Percentiles rank a stretch among this genome's conserved stretches.
Conservation (phyloP, 2,888 invertebrate species). For the Cheilosia vulpina region DNA sequence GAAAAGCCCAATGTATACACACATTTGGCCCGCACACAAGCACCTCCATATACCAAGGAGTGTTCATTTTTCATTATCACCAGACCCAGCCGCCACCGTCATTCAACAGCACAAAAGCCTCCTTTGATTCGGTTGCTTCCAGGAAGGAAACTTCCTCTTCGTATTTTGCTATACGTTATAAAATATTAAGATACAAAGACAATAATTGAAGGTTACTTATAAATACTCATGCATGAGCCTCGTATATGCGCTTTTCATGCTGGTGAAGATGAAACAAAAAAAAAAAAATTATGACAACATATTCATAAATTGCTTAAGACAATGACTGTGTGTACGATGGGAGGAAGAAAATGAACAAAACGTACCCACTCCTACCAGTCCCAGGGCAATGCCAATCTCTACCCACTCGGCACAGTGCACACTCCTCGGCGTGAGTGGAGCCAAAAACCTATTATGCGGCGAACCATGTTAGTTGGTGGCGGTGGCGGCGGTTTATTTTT, state of each 20-base stretch:
- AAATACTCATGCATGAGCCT: slow-evolving; percentile 8
- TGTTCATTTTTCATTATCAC: slow-evolving; percentile 57
- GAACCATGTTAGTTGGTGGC: slow-evolving; percentile 56
- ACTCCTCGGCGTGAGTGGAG: slow-evolving; percentile 27
- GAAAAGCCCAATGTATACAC: slow-evolving; percentile 12
- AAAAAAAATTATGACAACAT: slow-evolving; percentile 68
- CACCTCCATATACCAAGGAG: background rate
- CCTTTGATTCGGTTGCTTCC: slow-evolving; percentile 17
- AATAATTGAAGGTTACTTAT: slow-evolving; percentile 72
- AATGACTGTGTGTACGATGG: slow-evolving; percentile 39
- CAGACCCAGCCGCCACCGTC: slow-evolving; percentile 10
- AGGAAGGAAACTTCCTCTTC: slow-evolving; percentile 58
- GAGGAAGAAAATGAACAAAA: background rate
- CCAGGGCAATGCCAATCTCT: slow-evolving; percentile 14
- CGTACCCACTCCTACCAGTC: background rate
- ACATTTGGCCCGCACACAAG: slow-evolving; percentile 3
- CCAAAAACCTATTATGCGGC: slow-evolving; percentile 61
- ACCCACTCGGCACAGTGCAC: slow-evolving; percentile 15
- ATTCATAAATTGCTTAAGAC: slow-evolving; percentile 71
- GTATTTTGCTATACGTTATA: slow-evolving; percentile 39
- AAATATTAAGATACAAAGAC: slow-evolving; percentile 71
- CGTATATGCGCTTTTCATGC: slow-evolving; percentile 35
- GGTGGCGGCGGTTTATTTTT: slow-evolving; percentile 32
- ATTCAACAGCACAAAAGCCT: slow-evolving; percentile 31
- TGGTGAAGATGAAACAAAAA: slow-evolving; percentile 25